Conservation (phyloP, 2,888 invertebrate genomes). For the Rhorus exstirpatorius region DNA sequence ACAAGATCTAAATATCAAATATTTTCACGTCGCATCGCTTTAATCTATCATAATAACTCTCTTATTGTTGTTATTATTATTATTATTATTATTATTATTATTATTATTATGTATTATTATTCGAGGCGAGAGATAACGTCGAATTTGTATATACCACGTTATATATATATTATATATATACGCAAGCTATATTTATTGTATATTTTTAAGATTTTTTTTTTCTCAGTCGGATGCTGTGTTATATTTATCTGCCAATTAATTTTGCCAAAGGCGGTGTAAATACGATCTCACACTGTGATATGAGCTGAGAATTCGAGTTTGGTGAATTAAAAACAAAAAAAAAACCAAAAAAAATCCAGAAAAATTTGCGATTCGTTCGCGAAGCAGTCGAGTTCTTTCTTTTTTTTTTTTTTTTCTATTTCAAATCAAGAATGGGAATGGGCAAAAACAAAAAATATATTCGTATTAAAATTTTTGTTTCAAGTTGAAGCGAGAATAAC, state of each 20-base stretch:
- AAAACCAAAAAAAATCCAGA: too few relatives aligned
- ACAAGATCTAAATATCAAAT: too few relatives aligned
- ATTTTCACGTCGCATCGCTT: background rate
- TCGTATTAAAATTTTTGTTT: too few relatives aligned
- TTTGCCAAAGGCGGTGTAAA: constrained; percentile 54
- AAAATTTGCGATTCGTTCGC: constrained; percentile 11
- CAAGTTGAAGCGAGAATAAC: too few relatives aligned
- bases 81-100: background rate
- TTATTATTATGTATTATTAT: background rate
- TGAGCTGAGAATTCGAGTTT: constrained; percentile 40
- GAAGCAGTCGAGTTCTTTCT: constrained; percentile 2
- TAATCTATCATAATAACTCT: too few relatives aligned
- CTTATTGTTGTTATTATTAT: background rate
- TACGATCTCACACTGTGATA: constrained; percentile 69
- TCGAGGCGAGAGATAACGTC: background rate
- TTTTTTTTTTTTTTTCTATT: background rate
- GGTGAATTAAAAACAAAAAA: constrained; percentile 16
- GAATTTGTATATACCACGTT: constrained; percentile 56
- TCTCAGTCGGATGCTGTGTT: too few relatives aligned
- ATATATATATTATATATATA: too few relatives aligned
- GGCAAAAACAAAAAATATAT: too few relatives aligned
- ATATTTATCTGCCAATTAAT: constrained; percentile 50
- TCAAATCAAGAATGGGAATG: too few relatives aligned
- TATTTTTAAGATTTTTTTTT: constrained; percentile 48
- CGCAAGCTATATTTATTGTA: constrained; percentile 59